Conservation (phyloP, 2,888 invertebrate genomes). For the Agrilus mali region DNA sequence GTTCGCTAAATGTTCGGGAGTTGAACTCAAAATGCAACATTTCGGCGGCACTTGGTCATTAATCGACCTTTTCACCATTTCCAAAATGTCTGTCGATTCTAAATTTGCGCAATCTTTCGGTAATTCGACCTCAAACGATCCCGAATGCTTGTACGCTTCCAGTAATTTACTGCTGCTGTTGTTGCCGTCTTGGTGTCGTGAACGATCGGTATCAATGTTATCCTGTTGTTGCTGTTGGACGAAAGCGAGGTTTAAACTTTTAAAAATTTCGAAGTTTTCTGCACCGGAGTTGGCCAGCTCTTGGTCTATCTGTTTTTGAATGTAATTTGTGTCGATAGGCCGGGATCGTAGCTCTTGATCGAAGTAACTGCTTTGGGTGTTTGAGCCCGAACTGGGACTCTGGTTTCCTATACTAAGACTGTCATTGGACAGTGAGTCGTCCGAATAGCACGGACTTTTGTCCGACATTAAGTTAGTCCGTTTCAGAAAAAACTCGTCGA, state of each 20-base stretch:
- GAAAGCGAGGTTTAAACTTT: constrained; percentile 21
- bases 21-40: constrained; percentile 40
- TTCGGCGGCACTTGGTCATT: constrained; percentile 67
- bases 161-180: constrained; percentile 10
- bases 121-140: constrained; percentile 57
- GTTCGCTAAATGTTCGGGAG: constrained; percentile 20
- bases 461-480: constrained; percentile 48
- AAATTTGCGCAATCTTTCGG: constrained; percentile 70
- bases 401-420: constrained; percentile 31
- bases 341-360: constrained; percentile 24
- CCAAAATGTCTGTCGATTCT: constrained; percentile 67
- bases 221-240: constrained; percentile 8
- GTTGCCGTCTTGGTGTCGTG: constrained; percentile 4
- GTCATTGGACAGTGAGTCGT: constrained; percentile 62
- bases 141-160: constrained; percentile 23
- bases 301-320: constrained; percentile 27
- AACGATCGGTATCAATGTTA: constrained; percentile 7
- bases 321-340: constrained; percentile 21
- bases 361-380: constrained; percentile 29
- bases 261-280: constrained; percentile 29
- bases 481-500: constrained; percentile 39
- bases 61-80: constrained; percentile 66
- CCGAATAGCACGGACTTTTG: constrained; percentile 57
- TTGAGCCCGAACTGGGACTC: constrained; percentile 32
- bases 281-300: constrained; percentile 25